phyloP scores from a whole-genome alignment of 2,113 vertebrate genomes.

The Cyrtonyx montezumae region DNA sequence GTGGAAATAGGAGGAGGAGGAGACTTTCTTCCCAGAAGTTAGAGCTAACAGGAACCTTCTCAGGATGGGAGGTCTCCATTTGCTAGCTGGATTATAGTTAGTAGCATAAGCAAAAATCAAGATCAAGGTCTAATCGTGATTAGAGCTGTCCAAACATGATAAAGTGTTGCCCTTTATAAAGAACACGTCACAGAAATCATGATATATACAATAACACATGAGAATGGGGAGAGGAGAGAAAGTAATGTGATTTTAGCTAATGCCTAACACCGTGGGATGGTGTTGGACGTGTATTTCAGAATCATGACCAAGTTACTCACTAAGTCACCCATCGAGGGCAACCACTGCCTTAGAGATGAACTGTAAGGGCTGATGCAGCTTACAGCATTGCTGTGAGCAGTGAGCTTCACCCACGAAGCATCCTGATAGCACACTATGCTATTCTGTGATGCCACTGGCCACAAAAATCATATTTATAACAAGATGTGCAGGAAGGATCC shows the following conservation, averaged over 20 bases:
- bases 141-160: neutral
- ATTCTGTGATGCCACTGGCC: neutral
- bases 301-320: neutral
- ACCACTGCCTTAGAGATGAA: neutral
- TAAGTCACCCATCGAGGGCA: neutral
- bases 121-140: neutral
- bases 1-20: neutral
- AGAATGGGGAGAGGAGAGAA: neutral
- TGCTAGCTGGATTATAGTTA: constrained; percentile 26
- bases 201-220: neutral
- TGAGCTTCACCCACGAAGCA: neutral
- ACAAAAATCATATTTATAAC: neutral
- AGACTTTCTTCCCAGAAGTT: neutral
- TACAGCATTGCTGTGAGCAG: neutral
- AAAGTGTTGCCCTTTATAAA: neutral
- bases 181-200: neutral
- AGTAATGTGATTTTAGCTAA: neutral
- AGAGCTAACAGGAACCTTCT: neutral
- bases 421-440: neutral
- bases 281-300: neutral
- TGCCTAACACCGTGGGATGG: neutral
- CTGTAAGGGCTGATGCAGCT: neutral
- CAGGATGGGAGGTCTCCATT: neutral
- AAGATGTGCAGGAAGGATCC: neutral
- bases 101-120: neutral